Percentiles rank a stretch among this genome's conserved stretches.
Evolutionary conservation across 2,113 vertebrate species (phyloP).

Genomic region (Malurus cyaneus): DNA sequence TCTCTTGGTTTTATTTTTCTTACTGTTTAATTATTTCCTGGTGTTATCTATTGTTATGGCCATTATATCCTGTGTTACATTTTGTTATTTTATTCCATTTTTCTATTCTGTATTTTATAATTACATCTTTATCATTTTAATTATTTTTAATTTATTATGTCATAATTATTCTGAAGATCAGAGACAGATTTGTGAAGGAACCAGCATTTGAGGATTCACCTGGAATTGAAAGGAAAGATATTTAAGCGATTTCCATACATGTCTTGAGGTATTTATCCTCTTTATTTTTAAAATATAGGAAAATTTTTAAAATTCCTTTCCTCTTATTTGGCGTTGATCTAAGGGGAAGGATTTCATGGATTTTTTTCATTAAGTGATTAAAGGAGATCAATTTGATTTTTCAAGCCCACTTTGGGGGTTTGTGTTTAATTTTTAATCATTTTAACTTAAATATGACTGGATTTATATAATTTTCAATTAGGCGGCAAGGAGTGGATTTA

Average conservation of each 20-base stretch:
- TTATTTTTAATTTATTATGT: rapidly evolving
- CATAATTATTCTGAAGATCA: conserved; percentile 73
- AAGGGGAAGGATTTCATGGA: background rate
- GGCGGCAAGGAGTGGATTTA: background rate
- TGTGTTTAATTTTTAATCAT: background rate
- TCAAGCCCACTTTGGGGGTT: background rate
- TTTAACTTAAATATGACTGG: too few relatives aligned
- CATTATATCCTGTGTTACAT: too few relatives aligned
- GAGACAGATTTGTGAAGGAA: conserved; percentile 94
- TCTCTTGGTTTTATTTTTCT: too few relatives aligned
- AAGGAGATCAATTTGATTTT: background rate
- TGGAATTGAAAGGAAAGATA: conserved; percentile 96
- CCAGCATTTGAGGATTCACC: conserved; percentile 94
- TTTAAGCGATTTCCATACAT: conserved; percentile 99
- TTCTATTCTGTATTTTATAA: rapidly evolving
- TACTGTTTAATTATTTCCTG: background rate
- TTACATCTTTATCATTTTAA: too few relatives aligned
- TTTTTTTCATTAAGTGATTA: rapidly evolving
- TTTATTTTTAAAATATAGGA: background rate
- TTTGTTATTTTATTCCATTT: background rate
- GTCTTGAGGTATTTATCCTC: conserved; percentile 86
- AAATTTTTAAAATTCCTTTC: background rate
- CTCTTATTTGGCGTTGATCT: too few relatives aligned
- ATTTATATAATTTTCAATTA: rapidly evolving
- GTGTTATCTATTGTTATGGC: too few relatives aligned